Evolutionary conservation across 2,113 vertebrate genomes (phyloP), one percentile per base, ranked within the genome.

Genomic region (Bungarus multicinctus): DNA sequence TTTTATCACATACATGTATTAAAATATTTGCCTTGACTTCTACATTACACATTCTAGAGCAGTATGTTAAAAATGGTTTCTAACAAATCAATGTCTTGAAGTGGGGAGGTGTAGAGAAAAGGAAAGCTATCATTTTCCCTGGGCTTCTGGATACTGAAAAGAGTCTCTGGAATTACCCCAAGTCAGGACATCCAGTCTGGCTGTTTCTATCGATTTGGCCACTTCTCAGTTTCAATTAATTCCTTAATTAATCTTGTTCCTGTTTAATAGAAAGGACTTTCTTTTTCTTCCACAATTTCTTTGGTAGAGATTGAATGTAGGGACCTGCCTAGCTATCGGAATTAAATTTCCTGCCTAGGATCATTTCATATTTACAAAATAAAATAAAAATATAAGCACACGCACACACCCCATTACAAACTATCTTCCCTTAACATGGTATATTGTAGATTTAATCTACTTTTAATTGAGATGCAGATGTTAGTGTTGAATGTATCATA

Each of bases 311-410:
- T 89, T 85, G 74, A 92, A 89, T 89, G 89, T 85, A 89, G 64
- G 88, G 43, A 50, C 8, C 45, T 87, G 20, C 23, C 27, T 25
- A 39, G 57, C 16, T 30, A 50, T 30, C 7, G 23, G 86, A 50
- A 57, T 85, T n/a, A 14, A 53, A 10, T 69, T 39, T 55, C 23
- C 69, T 91, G 64, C 18, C 74, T 10, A 18, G 90, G 52, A 88
- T 93, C 92, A 89, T 74, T 89, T 92, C 4, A 92, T 47, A 89
- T 57, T 47, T 81, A 53, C n/a, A 55, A 50, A 81, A 39, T 81
- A 39, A 81, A 81, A 39, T 20, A 39, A 81, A 39, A 81, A 43
- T 34, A 1, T 81, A 81, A 39, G 34, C 34, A 39, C 69, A 20
- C 43, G 53, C 93, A 54, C 64, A 5, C 43, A 52, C 43, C 30